Evolutionary conservation across 2,797 vertebrate genomes (phyloP), one percentile per base, ranked within the genome.

Genomic region (Lateolabrax maculatus): DNA sequence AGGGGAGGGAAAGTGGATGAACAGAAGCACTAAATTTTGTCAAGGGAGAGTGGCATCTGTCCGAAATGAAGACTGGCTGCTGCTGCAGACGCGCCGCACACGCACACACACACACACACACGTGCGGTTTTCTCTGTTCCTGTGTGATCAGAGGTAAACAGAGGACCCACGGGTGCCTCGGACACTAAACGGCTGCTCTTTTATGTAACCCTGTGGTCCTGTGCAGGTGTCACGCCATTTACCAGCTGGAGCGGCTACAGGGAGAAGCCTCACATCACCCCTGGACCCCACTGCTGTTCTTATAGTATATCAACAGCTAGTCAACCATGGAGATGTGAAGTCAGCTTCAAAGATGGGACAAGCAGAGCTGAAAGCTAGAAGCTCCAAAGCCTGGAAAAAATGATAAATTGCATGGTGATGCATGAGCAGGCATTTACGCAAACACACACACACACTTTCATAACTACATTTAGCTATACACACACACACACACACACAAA

Each of bases 141-240:
- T n/a, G 60, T 68, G 63, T 55, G 65, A 85, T 79, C 39, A 49
- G 62, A 81, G 75, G 57, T 69, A 81, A 79, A 83, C 72, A 62
- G 41, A 55, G 57, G 37, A 84, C 64, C 71, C 23, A 46, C 3
- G 31, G 80, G 62, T 64, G 73, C 71, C 55, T 58, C 71, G 41
- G 55, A 84, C 78, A 84, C 19, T 1, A 79, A 66, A 71, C 41
- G 3, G 27, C 27, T 65, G 55, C 62, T 71, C 62, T 71, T 88
- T 89, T 78, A 83, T 67, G 62, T 80, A 75, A 84, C 76, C 63
- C 55, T 12, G 41, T 61, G 60, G 73, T 76, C 72, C 66, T 65
- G 49, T 66, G 75, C 72, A 66, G 80, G 90, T 84, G 85, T 84
- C 81, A 53, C 69, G 83, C 66, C 80, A 81, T 86, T 89, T 77